Evolutionary conservation across 1,140 invertebrate species (phyloP), one percentile per base, ranked within the genome.

Genomic region (Pectinophora gossypiella): DNA sequence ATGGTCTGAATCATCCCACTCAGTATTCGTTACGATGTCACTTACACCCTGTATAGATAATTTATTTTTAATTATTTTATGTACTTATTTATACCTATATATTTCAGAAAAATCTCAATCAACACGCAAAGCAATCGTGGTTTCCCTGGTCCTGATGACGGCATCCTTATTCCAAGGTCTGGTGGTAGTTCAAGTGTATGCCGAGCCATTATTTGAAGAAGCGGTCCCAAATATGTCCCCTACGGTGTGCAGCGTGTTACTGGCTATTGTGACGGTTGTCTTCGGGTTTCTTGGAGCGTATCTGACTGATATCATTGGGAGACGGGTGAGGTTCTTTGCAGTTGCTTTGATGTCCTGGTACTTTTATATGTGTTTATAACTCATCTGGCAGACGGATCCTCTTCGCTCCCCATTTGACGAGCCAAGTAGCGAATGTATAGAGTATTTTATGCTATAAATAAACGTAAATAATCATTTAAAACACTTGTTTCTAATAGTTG

Each of bases 311-410:
- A 15, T 47, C 2, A 36, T 43, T 23, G 80, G 80, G 15, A 59
- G 81, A 68, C 51, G 75, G 60, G 81, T 85, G 21, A 73, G 71
- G 36, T 15, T 27, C n/a, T n/a, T n/a, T n/a, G n/a, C n/a, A n/a
- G n/a, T n/a, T n/a, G n/a, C n/a, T n/a, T n/a, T n/a, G n/a, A n/a
- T n/a, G n/a, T n/a, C n/a, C n/a, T n/a, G n/a, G n/a, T n/a, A n/a
- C 7, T 9, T 3, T 12, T n/a, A 3, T 32, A 2, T 32, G 9
- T 1, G 1, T 3, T 32, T 32, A 12, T 32, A 1, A 9, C 9
- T 32, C 27, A 7, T 3, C 27, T 7, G 27, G n/a, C 2, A 9
- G 2, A 32, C 4, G 10, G 22, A 10, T 23, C 10, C 10, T 23
- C 22, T 10, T 23, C 10, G 4, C 4, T 23, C 4, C 10, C 10